Evolutionary conservation across 2,113 vertebrate genomes (phyloP).

Genomic region (Festucalex cinctus): DNA sequence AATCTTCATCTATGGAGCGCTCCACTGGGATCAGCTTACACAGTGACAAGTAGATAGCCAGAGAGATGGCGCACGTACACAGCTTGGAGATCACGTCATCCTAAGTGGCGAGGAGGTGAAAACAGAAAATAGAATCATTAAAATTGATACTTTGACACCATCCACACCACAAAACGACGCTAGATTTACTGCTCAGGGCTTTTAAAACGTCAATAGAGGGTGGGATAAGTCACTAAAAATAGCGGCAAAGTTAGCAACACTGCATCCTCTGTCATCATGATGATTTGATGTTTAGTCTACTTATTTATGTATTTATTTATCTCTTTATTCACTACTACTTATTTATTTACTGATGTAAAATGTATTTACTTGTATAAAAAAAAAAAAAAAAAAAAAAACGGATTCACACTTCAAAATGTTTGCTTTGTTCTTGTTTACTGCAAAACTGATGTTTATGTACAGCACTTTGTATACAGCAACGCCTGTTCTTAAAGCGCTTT

Average conservation of each 20-base stretch:
- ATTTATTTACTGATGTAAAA: too few species aligned
- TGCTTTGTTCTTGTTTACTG: too few species aligned
- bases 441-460: too few species aligned
- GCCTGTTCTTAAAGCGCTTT: too few species aligned
- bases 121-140: not conserved
- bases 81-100: conserved; percentile 86
- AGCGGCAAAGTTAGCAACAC: not conserved
- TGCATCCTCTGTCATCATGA: not conserved
- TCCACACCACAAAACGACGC: not conserved
- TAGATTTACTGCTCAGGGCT: not conserved
- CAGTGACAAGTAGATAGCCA: conserved; percentile 85
- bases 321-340: too few species aligned
- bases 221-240: not conserved
- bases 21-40: conserved; percentile 84
- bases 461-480: too few species aligned
- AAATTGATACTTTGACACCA: not conserved
- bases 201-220: not conserved
- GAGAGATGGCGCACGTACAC: conserved; percentile 82
- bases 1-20: conserved; percentile 80
- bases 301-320: too few species aligned
- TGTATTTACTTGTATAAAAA: too few species aligned
- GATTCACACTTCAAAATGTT: too few species aligned
- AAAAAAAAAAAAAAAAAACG: too few species aligned
- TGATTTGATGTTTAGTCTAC: too few species aligned
- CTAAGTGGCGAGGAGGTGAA: conserved; percentile 59